Conservation (phyloP, 2,888 invertebrate species). For the Azorinus chamasolen region DNA sequence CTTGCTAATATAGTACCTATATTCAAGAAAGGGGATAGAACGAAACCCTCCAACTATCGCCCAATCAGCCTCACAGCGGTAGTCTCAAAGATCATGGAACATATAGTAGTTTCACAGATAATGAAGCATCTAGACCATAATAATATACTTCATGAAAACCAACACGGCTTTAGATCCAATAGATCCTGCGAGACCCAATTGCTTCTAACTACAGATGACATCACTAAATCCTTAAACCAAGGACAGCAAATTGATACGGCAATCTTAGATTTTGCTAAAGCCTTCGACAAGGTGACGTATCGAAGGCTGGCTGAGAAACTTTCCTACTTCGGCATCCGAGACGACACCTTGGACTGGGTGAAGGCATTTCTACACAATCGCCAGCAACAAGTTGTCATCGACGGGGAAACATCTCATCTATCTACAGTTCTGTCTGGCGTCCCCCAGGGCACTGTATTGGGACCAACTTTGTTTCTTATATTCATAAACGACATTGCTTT, state of each 20-base stretch:
- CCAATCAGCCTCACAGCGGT: conserved; percentile 36
- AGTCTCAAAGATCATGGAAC: conserved; percentile 42
- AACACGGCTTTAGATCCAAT: conserved; percentile 32
- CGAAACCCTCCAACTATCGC: conserved; percentile 33
- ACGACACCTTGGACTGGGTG: neutral
- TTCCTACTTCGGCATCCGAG: neutral
- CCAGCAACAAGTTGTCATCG: neutral
- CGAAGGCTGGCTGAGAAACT: too few relatives aligned
- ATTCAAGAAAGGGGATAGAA: conserved; percentile 37
- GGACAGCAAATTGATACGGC: conserved; percentile 32
- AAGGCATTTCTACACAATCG: neutral
- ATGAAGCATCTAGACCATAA: conserved; percentile 41
- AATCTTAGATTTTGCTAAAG: conserved; percentile 27
- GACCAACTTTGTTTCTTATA: conserved; percentile 1
- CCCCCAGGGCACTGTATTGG: neutral
- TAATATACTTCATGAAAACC: conserved; percentile 39
- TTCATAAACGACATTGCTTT: neutral
- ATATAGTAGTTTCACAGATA: conserved; percentile 43
- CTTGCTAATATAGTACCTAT: conserved; percentile 24
- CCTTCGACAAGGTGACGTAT: too few relatives aligned
- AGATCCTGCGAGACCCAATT: conserved; percentile 46
- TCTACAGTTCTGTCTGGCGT: neutral
- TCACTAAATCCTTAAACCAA: conserved; percentile 26
- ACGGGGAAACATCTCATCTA: neutral
- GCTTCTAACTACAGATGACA: conserved; percentile 49